Conservation (phyloP, 2,797 vertebrate genomes). For the Leucoraja ocellata region DNA sequence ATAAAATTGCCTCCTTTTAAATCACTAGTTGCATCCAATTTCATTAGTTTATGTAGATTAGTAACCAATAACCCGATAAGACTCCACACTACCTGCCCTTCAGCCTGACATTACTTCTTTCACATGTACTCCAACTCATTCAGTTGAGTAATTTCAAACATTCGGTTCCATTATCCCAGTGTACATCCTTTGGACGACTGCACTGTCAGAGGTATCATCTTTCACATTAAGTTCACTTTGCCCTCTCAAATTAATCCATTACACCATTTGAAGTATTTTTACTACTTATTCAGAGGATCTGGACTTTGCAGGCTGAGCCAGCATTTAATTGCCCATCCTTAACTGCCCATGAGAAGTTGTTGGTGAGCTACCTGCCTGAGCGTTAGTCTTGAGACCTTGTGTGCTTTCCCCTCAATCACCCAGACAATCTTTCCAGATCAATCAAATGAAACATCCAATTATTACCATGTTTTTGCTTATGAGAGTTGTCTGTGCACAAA, state of each 20-base stretch:
- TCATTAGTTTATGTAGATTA: background rate
- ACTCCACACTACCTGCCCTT: background rate
- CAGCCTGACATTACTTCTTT: background rate
- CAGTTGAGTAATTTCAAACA: background rate
- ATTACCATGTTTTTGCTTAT: background rate
- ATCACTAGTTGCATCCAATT: background rate
- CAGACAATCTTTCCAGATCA: background rate
- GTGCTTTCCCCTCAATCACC: too few species aligned
- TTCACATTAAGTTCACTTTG: background rate
- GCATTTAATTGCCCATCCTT: too few species aligned
- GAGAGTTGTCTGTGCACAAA: background rate
- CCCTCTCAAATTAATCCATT: background rate
- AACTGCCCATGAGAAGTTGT: too few species aligned
- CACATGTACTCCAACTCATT: background rate
- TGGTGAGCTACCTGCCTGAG: too few species aligned
- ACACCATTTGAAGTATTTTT: background rate
- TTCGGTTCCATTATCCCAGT: background rate
- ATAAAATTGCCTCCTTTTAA: background rate
- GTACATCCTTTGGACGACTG: background rate
- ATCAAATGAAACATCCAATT: background rate
- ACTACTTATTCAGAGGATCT: too few species aligned
- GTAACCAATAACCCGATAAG: background rate
- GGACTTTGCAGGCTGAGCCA: too few species aligned
- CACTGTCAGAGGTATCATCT: background rate
- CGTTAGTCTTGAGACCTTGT: too few species aligned